These are phyloP conservation scores for Dendropsophus ebraccatus DNA, from an alignment of 2,113 vertebrate genomes.

Conservation along the genomic window DNA sequence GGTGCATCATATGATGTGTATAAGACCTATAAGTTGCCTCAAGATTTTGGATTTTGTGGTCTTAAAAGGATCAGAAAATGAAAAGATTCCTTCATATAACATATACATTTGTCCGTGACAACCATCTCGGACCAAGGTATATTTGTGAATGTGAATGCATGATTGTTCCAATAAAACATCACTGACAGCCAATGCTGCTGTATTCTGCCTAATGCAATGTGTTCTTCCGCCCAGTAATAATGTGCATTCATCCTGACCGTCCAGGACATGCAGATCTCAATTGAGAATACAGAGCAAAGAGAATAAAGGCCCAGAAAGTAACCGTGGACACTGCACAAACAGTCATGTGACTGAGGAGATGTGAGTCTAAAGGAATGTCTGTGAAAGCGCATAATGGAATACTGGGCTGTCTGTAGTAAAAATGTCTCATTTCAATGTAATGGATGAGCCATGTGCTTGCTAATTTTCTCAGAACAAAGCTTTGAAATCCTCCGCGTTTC, in stretches of 20 bases:
- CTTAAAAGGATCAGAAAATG: neutral
- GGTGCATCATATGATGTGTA: no score
- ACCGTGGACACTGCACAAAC: conserved; percentile 62
- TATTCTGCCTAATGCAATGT: conserved; percentile 42
- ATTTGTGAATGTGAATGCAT: neutral
- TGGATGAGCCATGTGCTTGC: conserved; percentile 48
- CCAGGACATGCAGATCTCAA: conserved; percentile 54
- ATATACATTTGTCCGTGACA: neutral
- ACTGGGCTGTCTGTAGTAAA: conserved; percentile 50
- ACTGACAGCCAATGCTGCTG: neutral
- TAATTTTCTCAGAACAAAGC: conserved; percentile 54
- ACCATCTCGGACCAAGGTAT: neutral
- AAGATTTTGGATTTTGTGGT: no score
- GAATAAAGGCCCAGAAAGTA: conserved; percentile 60
- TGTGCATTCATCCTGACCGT: conserved; percentile 61
- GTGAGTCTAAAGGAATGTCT: conserved; percentile 55
- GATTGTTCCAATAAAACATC: neutral
- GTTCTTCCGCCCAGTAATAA: conserved; percentile 58
- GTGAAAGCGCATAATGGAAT: conserved; percentile 57
- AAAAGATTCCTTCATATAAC: neutral
- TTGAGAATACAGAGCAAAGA: conserved; percentile 42
- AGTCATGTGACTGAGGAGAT: conserved; percentile 56
- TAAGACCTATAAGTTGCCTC: no score
- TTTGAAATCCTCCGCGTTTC: conserved; percentile 14
- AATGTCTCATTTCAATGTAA: conserved; percentile 55